Evolutionary conservation across 2,113 vertebrate species (phyloP).

Genomic region (Rhea pennata): DNA sequence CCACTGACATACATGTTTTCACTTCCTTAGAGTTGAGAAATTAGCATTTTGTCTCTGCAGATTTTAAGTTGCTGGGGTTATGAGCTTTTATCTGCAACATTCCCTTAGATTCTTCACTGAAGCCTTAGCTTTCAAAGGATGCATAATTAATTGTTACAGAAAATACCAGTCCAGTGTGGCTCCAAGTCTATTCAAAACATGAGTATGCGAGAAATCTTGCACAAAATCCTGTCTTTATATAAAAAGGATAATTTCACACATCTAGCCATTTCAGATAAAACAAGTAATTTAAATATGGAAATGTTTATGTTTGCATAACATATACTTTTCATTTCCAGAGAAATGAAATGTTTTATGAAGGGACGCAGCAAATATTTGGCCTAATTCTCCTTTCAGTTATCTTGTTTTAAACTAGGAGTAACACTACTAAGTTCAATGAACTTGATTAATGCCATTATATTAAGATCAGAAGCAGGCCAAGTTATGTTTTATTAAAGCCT

Average conservation of each 20-base stretch:
- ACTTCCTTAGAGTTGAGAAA: neutral
- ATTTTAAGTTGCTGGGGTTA: neutral
- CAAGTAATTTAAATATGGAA: too few relatives aligned
- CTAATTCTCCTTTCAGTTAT: neutral
- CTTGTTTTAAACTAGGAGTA: neutral
- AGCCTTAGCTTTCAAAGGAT: neutral
- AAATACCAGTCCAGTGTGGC: neutral
- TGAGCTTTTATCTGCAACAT: neutral
- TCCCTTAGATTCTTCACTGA: neutral
- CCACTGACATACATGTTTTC: neutral
- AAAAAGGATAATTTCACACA: neutral
- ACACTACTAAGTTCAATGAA: rapidly evolving
- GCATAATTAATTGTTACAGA: neutral
- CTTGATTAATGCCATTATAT: neutral
- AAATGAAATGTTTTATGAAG: neutral
- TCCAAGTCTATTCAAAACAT: neutral
- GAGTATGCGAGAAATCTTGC: neutral
- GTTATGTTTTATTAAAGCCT: slow-evolving; percentile 38
- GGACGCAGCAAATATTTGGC: neutral
- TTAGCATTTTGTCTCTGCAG: neutral
- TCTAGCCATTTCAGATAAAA: neutral
- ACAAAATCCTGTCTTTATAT: neutral
- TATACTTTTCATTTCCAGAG: too few relatives aligned
- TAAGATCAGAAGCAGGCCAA: slow-evolving; percentile 29
- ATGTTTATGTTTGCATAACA: neutral